Evolutionary conservation across 1,140 invertebrate species (phyloP).

Genomic region (Formica exsecta): DNA sequence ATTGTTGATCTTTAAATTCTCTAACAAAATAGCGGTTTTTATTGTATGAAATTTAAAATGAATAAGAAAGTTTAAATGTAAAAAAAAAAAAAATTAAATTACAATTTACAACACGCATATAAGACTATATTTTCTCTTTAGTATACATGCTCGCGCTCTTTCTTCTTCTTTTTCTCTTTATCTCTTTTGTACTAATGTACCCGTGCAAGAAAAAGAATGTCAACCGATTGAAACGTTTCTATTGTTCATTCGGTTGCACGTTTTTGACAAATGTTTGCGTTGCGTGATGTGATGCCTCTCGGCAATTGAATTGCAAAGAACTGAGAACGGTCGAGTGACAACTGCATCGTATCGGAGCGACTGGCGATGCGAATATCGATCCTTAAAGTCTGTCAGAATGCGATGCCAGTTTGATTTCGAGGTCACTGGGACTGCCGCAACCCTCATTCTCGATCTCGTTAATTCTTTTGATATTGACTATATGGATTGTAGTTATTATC

Average conservation of each 20-base stretch:
- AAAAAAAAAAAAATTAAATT: not conserved
- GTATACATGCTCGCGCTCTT: no score
- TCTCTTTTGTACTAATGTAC: not conserved
- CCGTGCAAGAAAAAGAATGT: no score
- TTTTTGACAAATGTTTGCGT: not conserved
- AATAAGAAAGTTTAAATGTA: no score
- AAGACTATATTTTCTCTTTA: no score
- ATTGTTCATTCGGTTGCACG: not conserved
- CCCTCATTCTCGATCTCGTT: slow-evolving; percentile 76
- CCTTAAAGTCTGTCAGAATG: slow-evolving; percentile 51
- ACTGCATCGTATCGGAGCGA: slow-evolving; percentile 67
- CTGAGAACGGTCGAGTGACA: slow-evolving; percentile 53
- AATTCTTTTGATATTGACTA: slow-evolving; percentile 12
- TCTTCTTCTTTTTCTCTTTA: not conserved
- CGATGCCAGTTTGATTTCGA: slow-evolving; percentile 75
- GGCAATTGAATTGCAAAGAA: slow-evolving; percentile 4
- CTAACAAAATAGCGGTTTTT: no score
- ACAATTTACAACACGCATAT: not conserved
- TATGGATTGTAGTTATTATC: not conserved
- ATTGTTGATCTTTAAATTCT: no score
- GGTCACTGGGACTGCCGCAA: slow-evolving; percentile 78
- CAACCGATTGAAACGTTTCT: not conserved
- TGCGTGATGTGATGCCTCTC: not conserved
- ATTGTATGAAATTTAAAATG: no score
- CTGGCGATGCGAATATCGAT: slow-evolving; percentile 79